Evolutionary conservation across 2,113 vertebrate species (phyloP).

Genomic region (Halichoerus grypus): DNA sequence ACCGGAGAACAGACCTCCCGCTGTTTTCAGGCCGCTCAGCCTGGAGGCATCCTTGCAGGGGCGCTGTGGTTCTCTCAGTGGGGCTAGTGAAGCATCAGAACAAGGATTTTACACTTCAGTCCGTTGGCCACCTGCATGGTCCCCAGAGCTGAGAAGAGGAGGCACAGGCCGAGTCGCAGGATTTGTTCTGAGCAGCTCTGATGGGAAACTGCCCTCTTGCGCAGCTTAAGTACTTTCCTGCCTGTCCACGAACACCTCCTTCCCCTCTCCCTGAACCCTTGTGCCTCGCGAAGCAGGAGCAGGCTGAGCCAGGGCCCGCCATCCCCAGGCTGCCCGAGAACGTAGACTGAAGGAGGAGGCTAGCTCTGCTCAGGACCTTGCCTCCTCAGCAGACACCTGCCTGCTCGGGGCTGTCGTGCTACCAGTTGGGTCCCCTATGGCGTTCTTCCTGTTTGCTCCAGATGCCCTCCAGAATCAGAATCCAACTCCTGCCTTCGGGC

Average conservation of each 20-base stretch:
- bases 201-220: not conserved
- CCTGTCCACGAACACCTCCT: not conserved
- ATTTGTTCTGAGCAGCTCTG: not conserved
- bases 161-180: not conserved
- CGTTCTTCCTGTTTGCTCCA: constrained; percentile 22
- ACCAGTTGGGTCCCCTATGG: not conserved
- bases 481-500: not conserved
- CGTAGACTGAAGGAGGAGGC: not conserved
- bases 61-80: not conserved
- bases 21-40: not conserved
- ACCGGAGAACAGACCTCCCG: not conserved
- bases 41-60: not conserved
- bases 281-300: not conserved
- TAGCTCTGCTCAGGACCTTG: not conserved
- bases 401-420: not conserved
- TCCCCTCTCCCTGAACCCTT: constrained; percentile 1
- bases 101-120: not conserved
- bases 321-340: not conserved
- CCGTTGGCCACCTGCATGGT: not conserved
- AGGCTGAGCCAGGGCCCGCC: not conserved
- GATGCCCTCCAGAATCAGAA: constrained; percentile 54
- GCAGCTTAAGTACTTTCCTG: not conserved
- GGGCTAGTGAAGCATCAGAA: not conserved
- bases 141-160: not conserved
- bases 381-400: not conserved